Evolutionary conservation across 2,888 invertebrate species (phyloP), one percentile per base, ranked within the genome.

Genomic region (Drosophila fulvimacula): DNA sequence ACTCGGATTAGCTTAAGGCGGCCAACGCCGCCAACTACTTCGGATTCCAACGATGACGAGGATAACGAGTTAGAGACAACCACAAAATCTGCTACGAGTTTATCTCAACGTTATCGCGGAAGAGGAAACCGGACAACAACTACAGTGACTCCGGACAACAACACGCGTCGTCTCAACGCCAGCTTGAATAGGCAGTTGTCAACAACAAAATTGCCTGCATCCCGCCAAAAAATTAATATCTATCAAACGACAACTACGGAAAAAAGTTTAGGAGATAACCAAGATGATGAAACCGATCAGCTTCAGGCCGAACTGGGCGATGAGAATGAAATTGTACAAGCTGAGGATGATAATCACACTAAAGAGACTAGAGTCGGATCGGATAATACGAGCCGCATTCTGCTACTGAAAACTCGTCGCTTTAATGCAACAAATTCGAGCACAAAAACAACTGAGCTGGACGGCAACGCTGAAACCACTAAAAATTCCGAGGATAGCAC

Each of bases 1-100:
- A 58, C 73, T 1, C 72, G 53, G 46, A 17, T 76, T 0, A 81
- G 79, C 64, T 79, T 74, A 0, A 73, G 67, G 5, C 78, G 61
- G 3, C 51, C 56, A 21, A 65, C 46, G 5, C 49, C 34, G n/a
- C 48, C 66, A 27, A 62, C 60, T 17, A 55, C 30, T 32, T 19
- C 58, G 13, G 52, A 59, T 13, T 21, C 38, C 0, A 51, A 42
- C 3, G 46, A 51, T 2, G 6, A 44, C 0, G 42, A 60, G 1
- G 59, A 55, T 24, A 46, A 63, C 10, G 7, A 59, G 3, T 7
- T 17, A 0, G 72, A 68, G 6, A 36, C 58, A 9, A 62, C 56
- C 6, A 71, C 73, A 2, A 61, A 49, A 6, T 49, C 64, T 11
- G 38, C 15, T 6, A 19, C 17, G 5, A 44, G 10, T n/a, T n/a